Conservation (phyloP, 1,140 invertebrate species). For the Zaprionus gabonicus region DNA sequence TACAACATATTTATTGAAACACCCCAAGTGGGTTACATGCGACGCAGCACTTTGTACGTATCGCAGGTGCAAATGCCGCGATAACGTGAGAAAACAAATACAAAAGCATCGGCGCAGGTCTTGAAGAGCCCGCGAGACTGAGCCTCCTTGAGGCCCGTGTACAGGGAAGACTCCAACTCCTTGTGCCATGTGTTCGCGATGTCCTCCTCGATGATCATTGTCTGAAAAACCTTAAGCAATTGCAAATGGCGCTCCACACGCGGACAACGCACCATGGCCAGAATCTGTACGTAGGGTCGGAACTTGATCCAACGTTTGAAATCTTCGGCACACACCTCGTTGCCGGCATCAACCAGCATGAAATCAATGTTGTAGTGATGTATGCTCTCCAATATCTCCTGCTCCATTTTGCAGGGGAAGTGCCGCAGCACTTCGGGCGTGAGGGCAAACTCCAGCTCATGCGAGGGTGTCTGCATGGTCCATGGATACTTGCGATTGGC, state of each 20-base stretch:
- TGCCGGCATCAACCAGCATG: conserved; percentile 67
- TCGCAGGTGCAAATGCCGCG: conserved; percentile 69
- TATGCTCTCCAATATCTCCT: conserved; percentile 51
- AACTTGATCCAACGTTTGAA: conserved; percentile 73
- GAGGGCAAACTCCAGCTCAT: conserved; percentile 51
- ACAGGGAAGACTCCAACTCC: conserved; percentile 56
- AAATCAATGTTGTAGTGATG: conserved; percentile 54
- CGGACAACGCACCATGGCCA: conserved; percentile 55
- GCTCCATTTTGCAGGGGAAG: conserved; percentile 52
- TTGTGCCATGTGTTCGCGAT: conserved; percentile 60
- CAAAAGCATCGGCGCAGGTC: conserved; percentile 53
- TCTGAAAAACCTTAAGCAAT: conserved; percentile 58
- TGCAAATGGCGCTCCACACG: conserved; percentile 57
- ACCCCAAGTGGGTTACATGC: conserved; percentile 18
- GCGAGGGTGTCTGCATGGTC: conserved; percentile 65
- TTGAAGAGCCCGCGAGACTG: conserved; percentile 30
- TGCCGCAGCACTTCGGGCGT: conserved; percentile 26
- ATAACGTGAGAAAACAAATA: conserved; percentile 65
- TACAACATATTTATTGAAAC: background rate
- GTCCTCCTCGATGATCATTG: conserved; percentile 56
- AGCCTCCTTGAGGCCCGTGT: conserved; percentile 46
- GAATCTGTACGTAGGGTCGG: conserved; percentile 55
- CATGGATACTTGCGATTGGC: conserved; percentile 69
- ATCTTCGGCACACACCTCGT: conserved; percentile 54
- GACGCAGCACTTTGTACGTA: conserved; percentile 52